Evolutionary conservation across 2,888 invertebrate genomes (phyloP), one percentile per base, ranked within the genome.

Genomic region (Melipona beecheii): DNA sequence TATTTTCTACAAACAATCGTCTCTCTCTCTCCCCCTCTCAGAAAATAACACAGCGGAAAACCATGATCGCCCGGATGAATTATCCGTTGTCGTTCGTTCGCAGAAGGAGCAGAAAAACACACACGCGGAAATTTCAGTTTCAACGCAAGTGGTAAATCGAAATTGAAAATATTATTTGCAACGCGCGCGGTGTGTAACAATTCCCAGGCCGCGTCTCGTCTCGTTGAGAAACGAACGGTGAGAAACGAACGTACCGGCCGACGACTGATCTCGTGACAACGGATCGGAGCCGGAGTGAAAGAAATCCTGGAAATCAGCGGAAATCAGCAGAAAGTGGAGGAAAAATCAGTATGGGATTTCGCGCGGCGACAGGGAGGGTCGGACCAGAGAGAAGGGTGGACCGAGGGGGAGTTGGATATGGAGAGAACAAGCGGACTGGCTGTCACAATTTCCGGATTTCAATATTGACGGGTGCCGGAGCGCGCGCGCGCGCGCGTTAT

Each of bases 391-490:
- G 52, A 27, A n/a, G 50, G n/a, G 15, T 6, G 50, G 27, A 43
- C 15, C 31, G 21, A 4, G n/a, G 60, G n/a, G 21, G 9, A 15
- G 52, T n/a, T 58, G 82, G 74, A 69, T 62, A 62, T 64, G 62
- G 76, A 43, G 43, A 43, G 43, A 76, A 78, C 82, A 75, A 81
- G 77, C 78, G 90, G 83, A 84, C 86, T 31, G 84, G 81, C 87
- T 88, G 90, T 90, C 90, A 90, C 89, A 85, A 89, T 90, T 91
- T 91, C 87, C 86, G 89, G 88, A 89, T 89, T 87, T 90, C 89
- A 91, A 93, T 93, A 93, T 92, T 91, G 92, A 93, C 89, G 92
- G 88, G 87, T 88, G 84, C 82, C 85, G 86, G 69, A 9, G 80
- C 84, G 85, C 69, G 81, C 76, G 78, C 68, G 24, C 24, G 27